Percentiles rank a stretch among this genome's conserved stretches.
phyloP scores from a whole-genome alignment of 2,113 vertebrate genomes.

The Campylomormyrus tamandua region DNA sequence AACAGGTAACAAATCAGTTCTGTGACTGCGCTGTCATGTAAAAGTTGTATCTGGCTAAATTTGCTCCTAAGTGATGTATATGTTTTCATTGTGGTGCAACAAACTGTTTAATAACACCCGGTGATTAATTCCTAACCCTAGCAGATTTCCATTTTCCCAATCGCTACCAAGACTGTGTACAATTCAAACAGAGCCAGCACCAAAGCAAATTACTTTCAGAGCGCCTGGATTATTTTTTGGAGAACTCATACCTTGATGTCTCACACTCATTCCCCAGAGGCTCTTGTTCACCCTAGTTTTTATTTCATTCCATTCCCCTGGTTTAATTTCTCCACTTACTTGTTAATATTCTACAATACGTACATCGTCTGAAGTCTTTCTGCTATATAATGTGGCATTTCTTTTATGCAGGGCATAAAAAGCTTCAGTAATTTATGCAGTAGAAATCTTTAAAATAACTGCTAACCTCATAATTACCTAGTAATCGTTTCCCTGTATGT shows the following conservation, averaged over 20 bases:
- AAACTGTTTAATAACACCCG: background rate
- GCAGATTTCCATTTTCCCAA: background rate
- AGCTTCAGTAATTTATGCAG: background rate
- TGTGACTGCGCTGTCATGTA: background rate
- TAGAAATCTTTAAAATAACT: background rate
- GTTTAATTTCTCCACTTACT: background rate
- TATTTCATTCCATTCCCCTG: background rate
- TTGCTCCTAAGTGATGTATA: background rate
- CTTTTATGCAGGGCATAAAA: background rate
- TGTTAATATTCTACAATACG: background rate
- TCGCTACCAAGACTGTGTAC: background rate
- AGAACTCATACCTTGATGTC: background rate
- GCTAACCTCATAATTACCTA: background rate
- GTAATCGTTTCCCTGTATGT: background rate
- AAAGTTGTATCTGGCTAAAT: background rate
- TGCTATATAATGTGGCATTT: slow-evolving; percentile 1
- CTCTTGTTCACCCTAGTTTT: background rate
- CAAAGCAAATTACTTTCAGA: background rate
- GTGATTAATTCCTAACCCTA: background rate
- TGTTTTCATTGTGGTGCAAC: background rate
- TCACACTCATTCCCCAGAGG: background rate
- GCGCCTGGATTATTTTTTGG: background rate
- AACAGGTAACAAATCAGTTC: background rate
- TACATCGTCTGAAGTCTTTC: background rate
- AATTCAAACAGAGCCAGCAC: background rate